Evolutionary conservation across 1,140 invertebrate genomes (phyloP), one percentile per base, ranked within the genome.

Genomic region (Megalopta genalis): DNA sequence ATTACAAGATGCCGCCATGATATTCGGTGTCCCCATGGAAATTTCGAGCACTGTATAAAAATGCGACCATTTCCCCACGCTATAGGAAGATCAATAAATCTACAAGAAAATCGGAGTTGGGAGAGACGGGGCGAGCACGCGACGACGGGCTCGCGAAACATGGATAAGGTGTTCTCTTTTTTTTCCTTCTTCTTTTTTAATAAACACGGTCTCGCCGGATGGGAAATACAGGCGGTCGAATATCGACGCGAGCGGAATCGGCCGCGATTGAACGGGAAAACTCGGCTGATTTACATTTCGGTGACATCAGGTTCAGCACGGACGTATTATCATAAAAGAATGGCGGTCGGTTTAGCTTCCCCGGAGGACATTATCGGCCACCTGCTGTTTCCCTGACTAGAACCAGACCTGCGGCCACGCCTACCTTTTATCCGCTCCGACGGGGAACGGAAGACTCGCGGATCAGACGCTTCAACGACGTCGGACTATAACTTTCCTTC

Each of bases 291-390:
- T 90, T 90, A 89, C 90, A 89, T 90, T 84, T 84, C 63, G 64
- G 77, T 69, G 77, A 89, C 88, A 89, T 86, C 84, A 81, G 83
- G 65, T 62, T 42, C 62, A 79, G 77, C 66, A 83, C 75, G 66
- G 37, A n/a, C 49, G 75, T 66, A 89, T 90, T 90, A 90, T 90
- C 88, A 90, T 88, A 90, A 90, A 82, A 84, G 81, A 86, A 88
- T 80, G 84, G 82, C 80, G 75, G 74, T 77, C 72, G 84, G 75
- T 85, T 80, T 86, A 60, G 74, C 79, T 88, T 80, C 82, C 79
- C 76, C 68, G 49, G 49, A 83, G 73, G 73, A 87, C 84, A 89
- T 90, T 89, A 89, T 90, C 85, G 77, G 86, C 84, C 87, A 90
- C 84, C 87, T 90, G 90, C 87, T 84, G 88, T 88, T 88, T 87